A percentile compares a stretch with the other conserved stretches of the same genome.
phyloP scores from a whole-genome alignment of 35 echinoderm and acorn worm genomes.

The Lytechinus variegatus region DNA sequence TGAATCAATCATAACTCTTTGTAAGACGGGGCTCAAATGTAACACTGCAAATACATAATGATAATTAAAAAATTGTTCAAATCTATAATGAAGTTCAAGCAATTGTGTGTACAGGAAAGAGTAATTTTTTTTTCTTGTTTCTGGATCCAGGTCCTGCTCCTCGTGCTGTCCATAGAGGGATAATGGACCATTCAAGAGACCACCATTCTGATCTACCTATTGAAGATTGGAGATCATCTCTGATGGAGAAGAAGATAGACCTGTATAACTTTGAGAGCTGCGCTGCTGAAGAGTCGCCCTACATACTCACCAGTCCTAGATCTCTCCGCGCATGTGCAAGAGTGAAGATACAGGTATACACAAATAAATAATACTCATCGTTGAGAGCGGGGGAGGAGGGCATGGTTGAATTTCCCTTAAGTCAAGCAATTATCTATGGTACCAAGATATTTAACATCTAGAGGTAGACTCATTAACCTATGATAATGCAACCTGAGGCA shows the following conservation, averaged over 20 bases:
- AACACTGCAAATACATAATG: no score
- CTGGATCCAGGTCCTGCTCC: background rate
- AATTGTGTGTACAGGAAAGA: background rate
- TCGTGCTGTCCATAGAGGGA: background rate
- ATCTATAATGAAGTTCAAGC: no score
- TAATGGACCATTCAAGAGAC: background rate
- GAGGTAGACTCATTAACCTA: no score
- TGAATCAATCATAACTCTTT: no score
- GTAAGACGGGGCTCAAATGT: no score
- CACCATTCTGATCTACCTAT: background rate
- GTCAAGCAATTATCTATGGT: no score
- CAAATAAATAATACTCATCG: no score
- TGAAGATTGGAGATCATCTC: slow-evolving; percentile 41
- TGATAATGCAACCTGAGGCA: no score
- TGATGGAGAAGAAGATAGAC: slow-evolving; percentile 61
- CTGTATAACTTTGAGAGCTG: slow-evolving; percentile 86
- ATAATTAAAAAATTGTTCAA: no score
- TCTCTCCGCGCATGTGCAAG: slow-evolving; percentile 75
- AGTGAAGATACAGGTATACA: slow-evolving; percentile 58
- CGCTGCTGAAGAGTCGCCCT: slow-evolving; percentile 65
- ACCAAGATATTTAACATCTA: no score
- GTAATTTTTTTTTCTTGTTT: background rate
- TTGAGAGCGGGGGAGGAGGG: no score
- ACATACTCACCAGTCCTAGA: slow-evolving; percentile 81
- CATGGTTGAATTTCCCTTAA: no score